phyloP scores from a whole-genome alignment of 2,888 invertebrate species.

The Oscheius onirici region DNA sequence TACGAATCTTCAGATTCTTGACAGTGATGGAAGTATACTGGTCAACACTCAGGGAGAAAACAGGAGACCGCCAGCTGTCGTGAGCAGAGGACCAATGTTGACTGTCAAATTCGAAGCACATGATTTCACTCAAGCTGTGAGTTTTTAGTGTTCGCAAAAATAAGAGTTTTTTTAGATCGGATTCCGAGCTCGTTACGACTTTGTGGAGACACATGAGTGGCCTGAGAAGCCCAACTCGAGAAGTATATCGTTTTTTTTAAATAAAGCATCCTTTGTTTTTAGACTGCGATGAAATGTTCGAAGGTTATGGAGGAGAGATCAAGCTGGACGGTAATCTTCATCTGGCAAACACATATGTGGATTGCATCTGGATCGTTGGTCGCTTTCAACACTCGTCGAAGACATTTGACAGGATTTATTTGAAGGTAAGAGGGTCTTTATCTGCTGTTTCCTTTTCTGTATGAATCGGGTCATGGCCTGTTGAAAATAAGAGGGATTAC shows the following conservation, averaged over 20 bases:
- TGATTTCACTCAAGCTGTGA: slow-evolving; percentile 45
- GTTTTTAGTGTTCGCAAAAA: not conserved
- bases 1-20: slow-evolving; percentile 41
- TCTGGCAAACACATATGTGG: slow-evolving; percentile 46
- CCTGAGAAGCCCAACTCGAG: slow-evolving; percentile 41
- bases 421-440: slow-evolving; percentile 41
- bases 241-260: slow-evolving; percentile 31
- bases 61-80: slow-evolving; percentile 51
- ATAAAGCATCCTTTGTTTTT: slow-evolving; percentile 5
- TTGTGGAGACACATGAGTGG: slow-evolving; percentile 46
- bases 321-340: slow-evolving; percentile 37
- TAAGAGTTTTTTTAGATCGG: slow-evolving; percentile 38
- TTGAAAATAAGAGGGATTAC: too few species aligned
- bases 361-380: slow-evolving; percentile 60
- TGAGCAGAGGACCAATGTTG: slow-evolving; percentile 43
- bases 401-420: slow-evolving; percentile 49
- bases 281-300: slow-evolving; percentile 58
- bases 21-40: slow-evolving; percentile 47
- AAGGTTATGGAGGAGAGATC: slow-evolving; percentile 53
- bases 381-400: slow-evolving; percentile 36
- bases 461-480: too few species aligned
- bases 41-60: slow-evolving; percentile 41
- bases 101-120: slow-evolving; percentile 49
- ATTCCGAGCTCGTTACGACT: slow-evolving; percentile 56
- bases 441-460: not conserved